Percentiles rank a stretch among this genome's conserved stretches.
Evolutionary conservation across 2,888 invertebrate species (phyloP).

Genomic region (Coremacera marginata): DNA sequence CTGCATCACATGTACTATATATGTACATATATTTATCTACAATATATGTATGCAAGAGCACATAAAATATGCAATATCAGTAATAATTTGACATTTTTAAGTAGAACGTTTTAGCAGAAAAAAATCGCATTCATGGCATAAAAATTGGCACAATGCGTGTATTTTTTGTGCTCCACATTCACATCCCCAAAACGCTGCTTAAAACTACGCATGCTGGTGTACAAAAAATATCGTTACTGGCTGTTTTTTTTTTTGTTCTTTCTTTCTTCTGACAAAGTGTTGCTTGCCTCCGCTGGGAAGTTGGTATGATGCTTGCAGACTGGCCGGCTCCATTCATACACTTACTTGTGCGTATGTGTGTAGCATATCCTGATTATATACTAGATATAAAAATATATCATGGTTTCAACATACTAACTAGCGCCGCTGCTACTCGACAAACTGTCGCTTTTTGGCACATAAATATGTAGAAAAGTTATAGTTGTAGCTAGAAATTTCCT

Average conservation of each 20-base stretch:
- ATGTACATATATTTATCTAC: too few species aligned
- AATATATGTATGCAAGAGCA: too few species aligned
- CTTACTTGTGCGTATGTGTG: background rate
- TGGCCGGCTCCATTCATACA: conserved; percentile 40
- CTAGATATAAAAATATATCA: background rate
- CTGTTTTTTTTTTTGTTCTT: background rate
- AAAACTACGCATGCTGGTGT: background rate
- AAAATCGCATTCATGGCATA: background rate
- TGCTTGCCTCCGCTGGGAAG: background rate
- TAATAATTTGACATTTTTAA: background rate
- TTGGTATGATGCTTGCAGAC: conserved; percentile 45
- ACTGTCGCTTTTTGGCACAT: conserved; percentile 47
- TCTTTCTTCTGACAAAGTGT: background rate
- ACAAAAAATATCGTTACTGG: too few species aligned
- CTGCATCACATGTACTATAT: too few species aligned
- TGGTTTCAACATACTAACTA: background rate
- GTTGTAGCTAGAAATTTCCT: background rate
- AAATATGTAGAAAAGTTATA: conserved; percentile 36
- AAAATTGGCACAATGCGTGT: too few species aligned
- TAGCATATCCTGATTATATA: background rate
- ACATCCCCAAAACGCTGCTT: background rate
- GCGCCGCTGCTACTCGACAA: conserved; percentile 48
- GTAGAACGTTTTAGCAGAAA: background rate
- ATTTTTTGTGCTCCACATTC: background rate
- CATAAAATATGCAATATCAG: too few species aligned